A percentile compares a stretch with the other conserved stretches of the same genome.
Evolutionary conservation across 1,140 invertebrate genomes (phyloP).

Genomic region (Drosophila pectinifera): DNA sequence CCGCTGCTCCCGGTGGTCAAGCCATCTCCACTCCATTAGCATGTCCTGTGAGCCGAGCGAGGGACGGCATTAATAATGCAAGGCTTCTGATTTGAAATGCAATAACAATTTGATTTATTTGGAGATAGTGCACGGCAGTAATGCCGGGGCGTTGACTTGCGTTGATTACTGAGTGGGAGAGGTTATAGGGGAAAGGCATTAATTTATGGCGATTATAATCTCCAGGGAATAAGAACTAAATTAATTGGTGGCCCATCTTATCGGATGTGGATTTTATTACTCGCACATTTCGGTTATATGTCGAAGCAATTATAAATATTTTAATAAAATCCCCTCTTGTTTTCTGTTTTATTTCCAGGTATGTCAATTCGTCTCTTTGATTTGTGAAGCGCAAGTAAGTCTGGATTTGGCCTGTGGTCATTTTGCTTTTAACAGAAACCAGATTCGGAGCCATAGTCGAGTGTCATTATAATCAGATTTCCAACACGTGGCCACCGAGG

Average conservation of each 20-base stretch:
- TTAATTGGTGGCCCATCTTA: conserved; percentile 10
- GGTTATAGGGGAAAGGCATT: not conserved
- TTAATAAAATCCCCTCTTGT: conserved; percentile 7
- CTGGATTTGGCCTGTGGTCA: conserved; percentile 42
- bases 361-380: conserved; percentile 58
- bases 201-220: conserved; percentile 29
- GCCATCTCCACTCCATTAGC: conserved; percentile 42
- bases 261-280: not conserved
- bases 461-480: conserved; percentile 73
- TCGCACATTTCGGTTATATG: not conserved
- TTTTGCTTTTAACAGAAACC: conserved; percentile 35
- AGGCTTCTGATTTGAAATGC: conserved; percentile 53
- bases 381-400: conserved; percentile 56
- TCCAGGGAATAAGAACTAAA: conserved; percentile 1
- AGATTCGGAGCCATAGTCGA: conserved; percentile 45
- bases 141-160: conserved; percentile 22
- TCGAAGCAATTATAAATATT: conserved; percentile 11
- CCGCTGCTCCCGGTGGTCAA: conserved; percentile 13
- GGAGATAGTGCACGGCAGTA: conserved; percentile 42
- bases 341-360: conserved; percentile 54
- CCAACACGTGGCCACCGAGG: conserved; percentile 50
- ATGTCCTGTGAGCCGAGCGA: conserved; percentile 34
- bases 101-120: conserved; percentile 76
- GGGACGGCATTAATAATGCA: conserved; percentile 67
- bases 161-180: conserved; percentile 15